Evolutionary conservation across 2,797 vertebrate genomes (phyloP).

Genomic region (Pantherophis alleghaniensis): DNA sequence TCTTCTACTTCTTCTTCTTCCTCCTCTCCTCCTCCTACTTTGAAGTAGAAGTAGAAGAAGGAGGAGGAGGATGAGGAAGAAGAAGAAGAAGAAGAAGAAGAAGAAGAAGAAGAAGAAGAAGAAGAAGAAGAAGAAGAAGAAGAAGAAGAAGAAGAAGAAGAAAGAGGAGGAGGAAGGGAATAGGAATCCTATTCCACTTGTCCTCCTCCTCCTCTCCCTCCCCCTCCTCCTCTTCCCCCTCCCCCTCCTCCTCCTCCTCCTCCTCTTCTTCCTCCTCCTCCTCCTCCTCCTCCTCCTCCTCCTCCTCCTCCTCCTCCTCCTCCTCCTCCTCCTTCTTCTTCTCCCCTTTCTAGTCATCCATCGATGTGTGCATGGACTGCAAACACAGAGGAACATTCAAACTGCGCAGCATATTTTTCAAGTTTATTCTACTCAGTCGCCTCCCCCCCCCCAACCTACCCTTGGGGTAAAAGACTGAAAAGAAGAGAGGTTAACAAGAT

Average conservation of each 20-base stretch:
- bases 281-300: fast-evolving
- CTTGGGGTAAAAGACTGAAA: constrained; percentile 6
- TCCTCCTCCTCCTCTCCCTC: no score
- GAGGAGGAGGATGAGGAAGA: no score
- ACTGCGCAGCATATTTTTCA: constrained; percentile 65
- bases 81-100: no score
- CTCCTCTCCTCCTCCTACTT: constrained; percentile 5
- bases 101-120: no score
- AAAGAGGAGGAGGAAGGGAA: no score
- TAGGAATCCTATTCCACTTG: no score
- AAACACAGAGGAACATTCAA: constrained; percentile 57
- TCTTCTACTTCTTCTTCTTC: constrained; percentile 21
- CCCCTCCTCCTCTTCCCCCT: no score
- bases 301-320: neutral
- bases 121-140: no score
- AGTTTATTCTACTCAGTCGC: constrained; percentile 47
- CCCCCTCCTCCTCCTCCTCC: no score
- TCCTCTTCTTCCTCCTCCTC: no score
- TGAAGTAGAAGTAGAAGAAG: no score
- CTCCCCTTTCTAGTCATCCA: constrained; percentile 70
- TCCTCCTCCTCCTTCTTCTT: constrained; percentile 24
- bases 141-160: no score
- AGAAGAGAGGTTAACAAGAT: constrained; percentile 10
- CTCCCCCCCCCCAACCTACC: neutral
- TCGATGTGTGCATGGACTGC: constrained; percentile 69